Evolutionary conservation across 1,140 invertebrate genomes (phyloP), one percentile per base, ranked within the genome.

Genomic region (Hypothenemus hampei): DNA sequence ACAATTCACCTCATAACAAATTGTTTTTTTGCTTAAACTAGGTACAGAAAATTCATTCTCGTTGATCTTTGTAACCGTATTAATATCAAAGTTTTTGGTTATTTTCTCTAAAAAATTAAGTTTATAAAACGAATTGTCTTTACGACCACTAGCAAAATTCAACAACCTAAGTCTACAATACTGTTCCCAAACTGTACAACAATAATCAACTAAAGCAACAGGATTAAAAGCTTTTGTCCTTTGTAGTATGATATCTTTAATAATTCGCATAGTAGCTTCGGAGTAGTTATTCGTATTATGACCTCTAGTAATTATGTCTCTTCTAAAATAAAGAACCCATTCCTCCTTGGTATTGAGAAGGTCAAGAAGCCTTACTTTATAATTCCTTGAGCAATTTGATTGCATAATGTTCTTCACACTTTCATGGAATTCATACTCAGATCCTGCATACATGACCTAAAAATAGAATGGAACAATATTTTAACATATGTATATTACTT

Each of bases 171-270:
- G 7, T 37, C 6, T 37, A 48, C n/a, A n/a, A n/a, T n/a, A n/a
- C n/a, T n/a, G n/a, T n/a, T n/a, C n/a, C n/a, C n/a, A n/a, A n/a
- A n/a, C n/a, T n/a, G n/a, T n/a, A n/a, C n/a, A n/a, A n/a, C n/a
- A n/a, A n/a, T n/a, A n/a, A 48, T 48, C 46, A 11, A 48, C 26
- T n/a, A 48, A 20, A 5, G 23, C 22, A 6, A 48, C 31, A 2
- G 31, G 13, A 21, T 48, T 48, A 48, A 48, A 48, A 7, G 46
- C n/a, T 19, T 26, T 35, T 13, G 26, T 48, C 11, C 46, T 10
- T 13, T 18, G 18, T 15, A 48, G 36, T 35, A 18, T 29, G 22
- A n/a, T n/a, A n/a, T 35, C 29, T 36, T 48, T 48, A 8, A 48
- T 13, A n/a, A 36, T 11, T 6, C 46, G 13, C 7, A 26, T 20